Conservation (phyloP, 2,797 vertebrate species). For the Petrocephalus schoutedeni region DNA sequence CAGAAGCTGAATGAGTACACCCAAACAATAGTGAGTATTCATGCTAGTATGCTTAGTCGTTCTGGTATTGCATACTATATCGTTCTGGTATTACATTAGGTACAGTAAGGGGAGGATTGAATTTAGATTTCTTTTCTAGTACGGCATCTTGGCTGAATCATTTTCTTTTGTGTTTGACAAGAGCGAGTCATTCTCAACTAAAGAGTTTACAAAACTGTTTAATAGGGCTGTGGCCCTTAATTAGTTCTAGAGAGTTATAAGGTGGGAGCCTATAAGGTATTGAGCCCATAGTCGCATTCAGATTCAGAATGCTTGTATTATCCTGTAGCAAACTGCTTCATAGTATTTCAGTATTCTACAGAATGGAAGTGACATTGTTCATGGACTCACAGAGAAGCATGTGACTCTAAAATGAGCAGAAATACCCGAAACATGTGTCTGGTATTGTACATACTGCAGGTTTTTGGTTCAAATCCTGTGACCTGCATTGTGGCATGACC, state of each 20-base stretch:
- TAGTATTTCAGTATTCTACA: neutral
- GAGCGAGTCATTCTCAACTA: too few species aligned
- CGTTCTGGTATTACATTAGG: neutral
- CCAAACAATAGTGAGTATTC: conserved; percentile 82
- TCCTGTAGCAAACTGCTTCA: neutral
- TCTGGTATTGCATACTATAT: neutral
- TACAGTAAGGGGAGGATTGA: neutral
- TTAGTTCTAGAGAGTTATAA: too few species aligned
- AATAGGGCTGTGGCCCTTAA: too few species aligned
- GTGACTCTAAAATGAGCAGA: neutral
- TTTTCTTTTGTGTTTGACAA: too few species aligned
- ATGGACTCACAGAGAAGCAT: neutral
- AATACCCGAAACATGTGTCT: neutral
- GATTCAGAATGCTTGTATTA: too few species aligned
- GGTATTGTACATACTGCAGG: neutral
- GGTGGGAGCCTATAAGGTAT: neutral
- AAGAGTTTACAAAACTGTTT: too few species aligned
- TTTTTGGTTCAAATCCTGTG: neutral
- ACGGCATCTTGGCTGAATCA: neutral
- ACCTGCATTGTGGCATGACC: neutral
- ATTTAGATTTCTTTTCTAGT: neutral
- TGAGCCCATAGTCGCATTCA: neutral
- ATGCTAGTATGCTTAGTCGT: neutral
- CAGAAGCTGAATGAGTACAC: conserved; percentile 92
- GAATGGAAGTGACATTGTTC: neutral